Base-by-base conservation (phyloP, 2,113 vertebrate genomes). In the Cryptomyrus ogoouensis region DNA sequence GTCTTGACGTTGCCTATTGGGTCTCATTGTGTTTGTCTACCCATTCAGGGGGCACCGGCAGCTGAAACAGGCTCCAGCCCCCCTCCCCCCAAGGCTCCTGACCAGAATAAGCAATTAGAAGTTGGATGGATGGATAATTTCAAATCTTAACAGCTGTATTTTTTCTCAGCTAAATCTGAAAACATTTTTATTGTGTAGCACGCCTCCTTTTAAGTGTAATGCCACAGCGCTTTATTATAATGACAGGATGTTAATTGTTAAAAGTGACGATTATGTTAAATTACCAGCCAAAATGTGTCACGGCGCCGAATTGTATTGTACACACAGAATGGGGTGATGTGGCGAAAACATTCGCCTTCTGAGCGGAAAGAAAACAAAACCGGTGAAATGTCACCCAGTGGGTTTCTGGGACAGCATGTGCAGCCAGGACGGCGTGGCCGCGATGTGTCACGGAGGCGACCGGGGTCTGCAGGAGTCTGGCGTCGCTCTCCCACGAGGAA, bases 281-380 rank as follows among this genome's bases (percentile, higher is more conserved):
- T 80, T 42, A 35, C 12, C 62, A 89, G 47, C 15, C 46, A n/a
- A 52, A 47, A 77, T 89, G 44, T 89, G 58, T 89, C 62, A 80
- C 27, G 66, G 50, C 27, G 74, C 35, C 5, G 39, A 42, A 80
- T 42, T 80, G 74, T 42, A 80, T 49, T 27, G 44, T 49, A 46
- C 83, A n/a, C 47, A 47, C 47, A 50, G 83, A 49, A 27, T 50
- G 24, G 83, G 47, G 83, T 86, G 83, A 86, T 31, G 47, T 86
- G 83, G 44, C 24, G 10, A 47, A 9, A 44, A 47, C 17, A n/a
- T 21, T 84, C 10, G 10, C 42, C 39, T 31, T 31, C n/a, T 13
- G 62, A 84, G 19, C 3, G 44, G 19, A 84, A 47, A n/a, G 44
- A 46, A 84, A 84, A 84, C 21, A 84, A 39, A 47, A 47, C 83